Conservation (phyloP, 2,113 vertebrate species). For the Megaceryle torquata region DNA sequence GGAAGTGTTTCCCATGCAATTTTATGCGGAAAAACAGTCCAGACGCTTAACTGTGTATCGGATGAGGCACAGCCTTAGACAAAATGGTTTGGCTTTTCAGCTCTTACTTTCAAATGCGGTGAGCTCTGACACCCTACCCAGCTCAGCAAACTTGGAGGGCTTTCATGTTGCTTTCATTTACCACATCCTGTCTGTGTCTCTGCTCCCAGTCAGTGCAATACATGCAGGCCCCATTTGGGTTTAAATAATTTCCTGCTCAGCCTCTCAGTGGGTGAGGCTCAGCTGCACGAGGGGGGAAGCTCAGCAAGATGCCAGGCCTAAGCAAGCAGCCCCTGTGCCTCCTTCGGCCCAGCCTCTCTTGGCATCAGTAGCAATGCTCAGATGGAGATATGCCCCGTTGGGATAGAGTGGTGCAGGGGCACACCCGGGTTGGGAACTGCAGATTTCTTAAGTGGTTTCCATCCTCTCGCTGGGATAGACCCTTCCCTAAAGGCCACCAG, state of each 20-base stretch:
- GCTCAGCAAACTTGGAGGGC: background rate
- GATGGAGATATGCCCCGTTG: background rate
- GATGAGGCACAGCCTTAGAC: background rate
- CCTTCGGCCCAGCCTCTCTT: background rate
- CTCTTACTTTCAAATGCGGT: background rate
- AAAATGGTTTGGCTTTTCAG: background rate
- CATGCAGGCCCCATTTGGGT: background rate
- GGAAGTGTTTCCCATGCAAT: background rate
- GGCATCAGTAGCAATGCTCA: accelerated
- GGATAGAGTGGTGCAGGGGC: accelerated
- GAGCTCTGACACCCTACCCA: background rate
- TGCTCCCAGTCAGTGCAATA: background rate
- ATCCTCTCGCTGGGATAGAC: background rate
- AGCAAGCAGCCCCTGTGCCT: background rate
- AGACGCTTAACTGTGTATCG: background rate
- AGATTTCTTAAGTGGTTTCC: background rate
- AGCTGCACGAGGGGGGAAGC: background rate
- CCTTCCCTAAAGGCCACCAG: background rate
- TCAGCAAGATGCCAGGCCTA: background rate
- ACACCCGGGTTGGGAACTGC: background rate
- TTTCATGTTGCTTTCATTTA: conserved; percentile 5
- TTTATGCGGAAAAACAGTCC: background rate
- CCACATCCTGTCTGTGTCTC: background rate
- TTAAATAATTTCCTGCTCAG: background rate
- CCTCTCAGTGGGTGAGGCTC: background rate